These are phyloP conservation scores for Heliothis virescens DNA, from an alignment of 1,140 invertebrate species.

Conservation along the genomic window DNA sequence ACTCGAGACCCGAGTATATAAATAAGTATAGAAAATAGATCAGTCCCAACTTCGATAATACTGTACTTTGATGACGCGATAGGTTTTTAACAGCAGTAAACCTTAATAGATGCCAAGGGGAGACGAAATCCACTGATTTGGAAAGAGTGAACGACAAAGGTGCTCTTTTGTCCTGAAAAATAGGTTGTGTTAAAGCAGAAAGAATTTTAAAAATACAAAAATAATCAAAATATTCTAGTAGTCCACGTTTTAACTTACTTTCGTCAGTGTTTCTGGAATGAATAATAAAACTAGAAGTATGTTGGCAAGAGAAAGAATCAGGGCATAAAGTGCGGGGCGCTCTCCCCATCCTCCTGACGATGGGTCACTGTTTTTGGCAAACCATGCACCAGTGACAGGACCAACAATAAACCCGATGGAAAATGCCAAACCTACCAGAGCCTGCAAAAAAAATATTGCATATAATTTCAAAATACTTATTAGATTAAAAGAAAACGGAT, in stretches of 20 bases:
- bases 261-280: constrained; percentile 95
- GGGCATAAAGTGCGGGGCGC: constrained; percentile 94
- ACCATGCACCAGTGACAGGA: constrained; percentile 97
- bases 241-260: constrained; percentile 86
- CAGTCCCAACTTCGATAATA: constrained; percentile 91
- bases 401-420: constrained; percentile 98
- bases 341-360: constrained; percentile 90
- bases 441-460: constrained; percentile 89
- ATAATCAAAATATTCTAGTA: background rate
- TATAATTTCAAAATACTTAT: background rate
- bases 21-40: constrained; percentile 99
- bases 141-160: constrained; percentile 89
- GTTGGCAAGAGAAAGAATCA: constrained; percentile 92
- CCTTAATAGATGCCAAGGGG: constrained; percentile 86
- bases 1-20: constrained; percentile 98
- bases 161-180: constrained; percentile 89
- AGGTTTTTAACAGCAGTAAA: constrained; percentile 89
- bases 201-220: constrained; percentile 46
- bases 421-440: constrained; percentile 98
- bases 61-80: constrained; percentile 86
- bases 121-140: constrained; percentile 90
- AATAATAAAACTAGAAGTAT: constrained; percentile 91
- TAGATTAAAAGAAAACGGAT: no score
- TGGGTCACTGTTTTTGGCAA: constrained; percentile 89
- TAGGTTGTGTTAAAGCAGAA: constrained; percentile 45